A percentile compares a stretch with the other conserved stretches of the same genome.
Evolutionary conservation across 2,888 invertebrate genomes (phyloP).

Genomic region (Orchesella flavescens): DNA sequence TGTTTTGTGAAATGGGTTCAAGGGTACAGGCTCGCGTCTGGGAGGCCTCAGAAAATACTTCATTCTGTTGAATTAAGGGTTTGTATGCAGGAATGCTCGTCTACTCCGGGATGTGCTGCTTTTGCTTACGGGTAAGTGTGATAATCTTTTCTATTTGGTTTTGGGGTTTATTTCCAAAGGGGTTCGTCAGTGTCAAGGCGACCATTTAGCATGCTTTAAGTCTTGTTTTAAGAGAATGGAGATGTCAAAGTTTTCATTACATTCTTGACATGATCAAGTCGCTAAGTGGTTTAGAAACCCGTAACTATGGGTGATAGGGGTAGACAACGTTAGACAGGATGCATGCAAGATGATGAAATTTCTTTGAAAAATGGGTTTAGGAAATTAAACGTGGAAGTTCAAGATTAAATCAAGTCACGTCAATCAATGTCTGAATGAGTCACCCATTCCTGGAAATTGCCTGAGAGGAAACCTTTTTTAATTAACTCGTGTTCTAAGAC

Average conservation of each 20-base stretch:
- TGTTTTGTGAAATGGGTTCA: constrained; percentile 69
- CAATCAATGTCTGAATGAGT: too few species aligned
- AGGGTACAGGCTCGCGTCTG: constrained; percentile 68
- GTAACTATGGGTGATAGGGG: too few species aligned
- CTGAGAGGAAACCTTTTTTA: too few species aligned
- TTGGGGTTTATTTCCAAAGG: background rate
- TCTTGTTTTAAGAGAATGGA: background rate
- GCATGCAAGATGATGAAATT: too few species aligned
- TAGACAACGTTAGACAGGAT: too few species aligned
- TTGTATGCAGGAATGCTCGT: constrained; percentile 67
- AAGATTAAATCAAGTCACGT: too few species aligned
- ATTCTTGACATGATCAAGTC: too few species aligned
- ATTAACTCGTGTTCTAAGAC: too few species aligned
- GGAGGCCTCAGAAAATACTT: constrained; percentile 65
- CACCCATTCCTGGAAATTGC: too few species aligned
- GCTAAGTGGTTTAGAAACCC: background rate
- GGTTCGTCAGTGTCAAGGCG: background rate
- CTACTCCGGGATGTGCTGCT: constrained; percentile 67
- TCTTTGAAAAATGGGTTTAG: too few species aligned
- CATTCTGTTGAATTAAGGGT: constrained; percentile 58
- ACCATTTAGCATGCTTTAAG: too few species aligned
- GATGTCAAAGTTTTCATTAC: background rate
- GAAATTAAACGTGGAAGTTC: too few species aligned
- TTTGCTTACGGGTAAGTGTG: constrained; percentile 69
- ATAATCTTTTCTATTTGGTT: background rate